Evolutionary conservation across 2,113 vertebrate species (phyloP), one percentile per base, ranked within the genome.

Genomic region (Cottus gobio): DNA sequence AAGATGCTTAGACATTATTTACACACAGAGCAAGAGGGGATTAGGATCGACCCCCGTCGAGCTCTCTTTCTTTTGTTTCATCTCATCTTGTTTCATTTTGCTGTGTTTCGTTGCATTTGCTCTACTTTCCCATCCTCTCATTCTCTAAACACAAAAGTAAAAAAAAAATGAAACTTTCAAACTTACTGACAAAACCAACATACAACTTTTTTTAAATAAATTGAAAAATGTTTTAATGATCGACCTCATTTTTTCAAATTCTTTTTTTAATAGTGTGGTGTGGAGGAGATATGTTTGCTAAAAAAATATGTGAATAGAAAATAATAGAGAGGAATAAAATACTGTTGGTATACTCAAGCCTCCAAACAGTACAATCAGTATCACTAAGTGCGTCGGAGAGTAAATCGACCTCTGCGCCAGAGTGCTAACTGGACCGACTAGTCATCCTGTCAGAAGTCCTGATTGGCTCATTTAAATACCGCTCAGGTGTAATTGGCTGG

Each of bases 381-480:
- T 70, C 73, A 72, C 76, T 60, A 7, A 82, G 76, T 84, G 81
- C 87, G 71, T 62, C 70, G 22, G 46, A 74, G 89, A 93, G 87
- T 90, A 62, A 86, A 93, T 90, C 84, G 84, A 93, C 91, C 90
- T 93, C 86, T 71, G 85, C 5, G 36, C 80, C 75, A 58, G 54
- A 89, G 80, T 60, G 87, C 90, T 92, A 92, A 91, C 86, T 85
- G 84, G 88, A 90, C 89, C 79, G 75, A 85, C 83, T 67, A 84
- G 89, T 93, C 89, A 84, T 87, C 60, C 85, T 94, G 92, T 94
- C 93, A 93, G 66, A 78, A 34, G 74, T 91, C 85, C 92, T 93
- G 95, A 95, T 91, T 90, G 94, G 77, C 91, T 94, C 93, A 95
- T 96, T 96, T 98, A 97, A 97, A 95, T 97, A 97, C 95, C 94